phyloP scores from a whole-genome alignment of 2,113 vertebrate genomes.

The Marmota flaviventris region DNA sequence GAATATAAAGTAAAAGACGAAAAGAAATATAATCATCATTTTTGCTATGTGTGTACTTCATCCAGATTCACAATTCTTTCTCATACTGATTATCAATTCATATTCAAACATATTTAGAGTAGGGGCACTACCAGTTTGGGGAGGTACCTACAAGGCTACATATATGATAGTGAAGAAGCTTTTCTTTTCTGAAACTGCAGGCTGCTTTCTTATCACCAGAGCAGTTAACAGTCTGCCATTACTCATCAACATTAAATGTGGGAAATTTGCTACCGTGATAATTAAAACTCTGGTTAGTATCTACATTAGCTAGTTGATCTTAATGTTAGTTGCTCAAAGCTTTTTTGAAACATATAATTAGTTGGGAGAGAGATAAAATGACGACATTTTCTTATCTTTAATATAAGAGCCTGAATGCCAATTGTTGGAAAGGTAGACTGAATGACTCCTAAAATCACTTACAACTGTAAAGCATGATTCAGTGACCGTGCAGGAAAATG shows the following conservation, averaged over 20 bases:
- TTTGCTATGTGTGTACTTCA: not conserved
- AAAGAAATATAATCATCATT: not conserved
- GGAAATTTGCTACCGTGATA: constrained; percentile 34
- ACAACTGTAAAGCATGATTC: not conserved
- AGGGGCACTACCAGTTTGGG: not conserved
- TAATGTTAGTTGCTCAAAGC: constrained; percentile 3
- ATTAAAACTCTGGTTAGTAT: constrained; percentile 63
- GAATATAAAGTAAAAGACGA: not conserved
- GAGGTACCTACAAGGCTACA: not conserved
- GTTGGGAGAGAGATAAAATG: constrained; percentile 48
- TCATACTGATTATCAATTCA: not conserved
- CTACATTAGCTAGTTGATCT: constrained; percentile 35
- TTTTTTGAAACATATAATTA: constrained; percentile 65
- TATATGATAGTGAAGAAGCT: not conserved
- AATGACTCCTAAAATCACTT: not conserved
- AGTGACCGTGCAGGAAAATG: not conserved
- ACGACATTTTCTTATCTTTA: constrained; percentile 27
- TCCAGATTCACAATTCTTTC: not conserved
- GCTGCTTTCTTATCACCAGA: constrained; percentile 50
- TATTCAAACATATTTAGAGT: not conserved
- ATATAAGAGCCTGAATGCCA: not conserved
- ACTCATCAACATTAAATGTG: constrained; percentile 32
- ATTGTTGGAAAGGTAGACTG: not conserved
- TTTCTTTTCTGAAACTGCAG: not conserved
- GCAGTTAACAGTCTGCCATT: constrained; percentile 4